Conservation (phyloP, 2,113 vertebrate species). For the Eurystomus gularis region DNA sequence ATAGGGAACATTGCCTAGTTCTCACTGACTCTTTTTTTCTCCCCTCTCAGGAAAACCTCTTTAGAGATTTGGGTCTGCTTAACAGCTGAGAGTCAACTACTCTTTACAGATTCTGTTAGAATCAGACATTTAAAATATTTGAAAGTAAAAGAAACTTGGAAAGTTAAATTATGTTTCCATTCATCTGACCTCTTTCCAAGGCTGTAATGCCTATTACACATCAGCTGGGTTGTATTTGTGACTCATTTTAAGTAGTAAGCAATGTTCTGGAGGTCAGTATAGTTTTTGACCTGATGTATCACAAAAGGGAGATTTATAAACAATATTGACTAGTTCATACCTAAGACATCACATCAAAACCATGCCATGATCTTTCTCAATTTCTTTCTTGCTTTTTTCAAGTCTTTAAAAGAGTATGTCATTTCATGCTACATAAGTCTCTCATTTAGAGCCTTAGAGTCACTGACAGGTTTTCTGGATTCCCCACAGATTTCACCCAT, state of each 20-base stretch:
- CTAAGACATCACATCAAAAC: neutral
- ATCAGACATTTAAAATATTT: neutral
- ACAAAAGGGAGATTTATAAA: neutral
- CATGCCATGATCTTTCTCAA: neutral
- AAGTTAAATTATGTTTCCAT: conserved; percentile 27
- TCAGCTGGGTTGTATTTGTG: neutral
- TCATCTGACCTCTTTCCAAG: neutral
- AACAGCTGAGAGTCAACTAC: neutral
- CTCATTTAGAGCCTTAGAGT: neutral
- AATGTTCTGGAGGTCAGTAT: neutral
- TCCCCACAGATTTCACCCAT: neutral
- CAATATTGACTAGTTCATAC: neutral
- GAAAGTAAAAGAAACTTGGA: neutral
- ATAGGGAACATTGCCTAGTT: neutral
- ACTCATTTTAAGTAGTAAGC: neutral
- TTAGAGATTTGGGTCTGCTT: neutral
- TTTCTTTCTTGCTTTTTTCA: neutral
- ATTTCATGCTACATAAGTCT: neutral
- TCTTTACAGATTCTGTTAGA: neutral
- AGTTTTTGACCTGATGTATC: neutral
- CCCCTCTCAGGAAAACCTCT: neutral
- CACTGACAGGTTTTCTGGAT: neutral
- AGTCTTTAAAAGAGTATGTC: neutral
- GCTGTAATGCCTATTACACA: neutral
- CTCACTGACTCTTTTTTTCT: neutral